Evolutionary conservation across 1,140 invertebrate genomes (phyloP).

Genomic region (Manduca sexta): DNA sequence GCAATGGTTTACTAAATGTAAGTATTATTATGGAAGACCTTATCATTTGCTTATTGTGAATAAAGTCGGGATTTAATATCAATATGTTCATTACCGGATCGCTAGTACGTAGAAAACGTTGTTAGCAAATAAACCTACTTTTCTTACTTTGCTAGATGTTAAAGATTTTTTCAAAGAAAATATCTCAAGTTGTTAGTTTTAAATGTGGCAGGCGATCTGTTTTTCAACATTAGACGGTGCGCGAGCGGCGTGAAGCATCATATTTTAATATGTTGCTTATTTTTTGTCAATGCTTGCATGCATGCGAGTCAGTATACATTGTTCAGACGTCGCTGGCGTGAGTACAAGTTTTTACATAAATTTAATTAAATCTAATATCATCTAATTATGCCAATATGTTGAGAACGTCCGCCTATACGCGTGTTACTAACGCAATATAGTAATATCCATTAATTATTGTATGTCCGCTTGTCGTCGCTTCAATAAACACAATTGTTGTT

Average conservation of each 20-base stretch:
- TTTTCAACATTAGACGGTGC: conserved; percentile 24
- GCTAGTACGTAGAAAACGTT: too few relatives aligned
- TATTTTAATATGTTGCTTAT: conserved; percentile 31
- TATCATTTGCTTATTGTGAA: too few relatives aligned
- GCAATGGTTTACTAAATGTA: too few relatives aligned
- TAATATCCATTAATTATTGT: conserved; percentile 4
- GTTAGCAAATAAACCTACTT: too few relatives aligned
- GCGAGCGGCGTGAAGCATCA: conserved; percentile 27
- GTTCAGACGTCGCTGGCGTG: conserved; percentile 7
- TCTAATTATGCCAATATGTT: conserved; percentile 13
- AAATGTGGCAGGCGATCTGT: conserved; percentile 3
- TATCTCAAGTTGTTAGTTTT: too few relatives aligned
- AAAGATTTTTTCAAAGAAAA: too few relatives aligned
- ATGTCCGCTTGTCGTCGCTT: too few relatives aligned
- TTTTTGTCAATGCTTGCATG: conserved; percentile 39
- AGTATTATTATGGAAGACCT: too few relatives aligned
- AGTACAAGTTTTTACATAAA: conserved; percentile 3
- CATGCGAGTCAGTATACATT: conserved; percentile 3
- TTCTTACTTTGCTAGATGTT: too few relatives aligned
- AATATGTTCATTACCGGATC: too few relatives aligned
- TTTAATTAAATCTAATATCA: conserved; percentile 17
- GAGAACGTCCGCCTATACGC: conserved; percentile 4
- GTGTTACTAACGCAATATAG: conserved; percentile 7
- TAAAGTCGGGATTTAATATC: too few relatives aligned
- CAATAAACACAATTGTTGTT: too few relatives aligned